phyloP scores from a whole-genome alignment of 2,888 invertebrate genomes.

The Fragum fragum region DNA sequence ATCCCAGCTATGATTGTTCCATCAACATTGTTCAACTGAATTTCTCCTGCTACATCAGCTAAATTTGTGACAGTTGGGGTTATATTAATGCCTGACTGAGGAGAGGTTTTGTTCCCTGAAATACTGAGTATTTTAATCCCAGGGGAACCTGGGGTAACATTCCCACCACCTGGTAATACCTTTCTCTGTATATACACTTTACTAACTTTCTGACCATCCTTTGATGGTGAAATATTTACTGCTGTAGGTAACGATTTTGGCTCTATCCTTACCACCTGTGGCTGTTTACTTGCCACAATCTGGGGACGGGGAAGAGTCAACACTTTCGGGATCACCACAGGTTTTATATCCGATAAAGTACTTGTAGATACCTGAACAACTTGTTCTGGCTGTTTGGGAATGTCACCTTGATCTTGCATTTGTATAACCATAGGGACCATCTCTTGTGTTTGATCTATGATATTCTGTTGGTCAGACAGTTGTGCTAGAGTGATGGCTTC shows the following conservation, averaged over 20 bases:
- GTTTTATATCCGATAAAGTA: background rate
- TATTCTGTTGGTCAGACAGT: conserved; percentile 45
- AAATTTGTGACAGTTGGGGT: conserved; percentile 10
- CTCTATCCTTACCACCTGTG: conserved; percentile 10
- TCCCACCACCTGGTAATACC: background rate
- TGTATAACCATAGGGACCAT: conserved; percentile 20
- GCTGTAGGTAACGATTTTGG: background rate
- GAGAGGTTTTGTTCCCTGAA: background rate
- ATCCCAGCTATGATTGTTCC: conserved; percentile 15
- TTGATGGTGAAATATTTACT: conserved; percentile 5
- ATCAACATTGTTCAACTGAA: background rate
- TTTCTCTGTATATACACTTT: conserved; percentile 20
- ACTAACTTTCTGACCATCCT: conserved; percentile 3
- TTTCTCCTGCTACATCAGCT: background rate
- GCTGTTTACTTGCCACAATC: background rate
- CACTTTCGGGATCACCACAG: background rate
- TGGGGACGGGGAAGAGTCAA: background rate
- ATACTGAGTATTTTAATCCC: conserved; percentile 4
- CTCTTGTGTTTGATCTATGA: background rate
- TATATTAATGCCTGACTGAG: conserved; percentile 3
- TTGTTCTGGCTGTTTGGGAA: background rate
- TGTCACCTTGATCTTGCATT: background rate
- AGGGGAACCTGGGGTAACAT: background rate
- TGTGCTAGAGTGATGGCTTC: conserved; percentile 62
- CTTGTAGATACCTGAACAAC: conserved; percentile 1